phyloP scores from a whole-genome alignment of 2,797 vertebrate genomes.

The Morelia viridis region DNA sequence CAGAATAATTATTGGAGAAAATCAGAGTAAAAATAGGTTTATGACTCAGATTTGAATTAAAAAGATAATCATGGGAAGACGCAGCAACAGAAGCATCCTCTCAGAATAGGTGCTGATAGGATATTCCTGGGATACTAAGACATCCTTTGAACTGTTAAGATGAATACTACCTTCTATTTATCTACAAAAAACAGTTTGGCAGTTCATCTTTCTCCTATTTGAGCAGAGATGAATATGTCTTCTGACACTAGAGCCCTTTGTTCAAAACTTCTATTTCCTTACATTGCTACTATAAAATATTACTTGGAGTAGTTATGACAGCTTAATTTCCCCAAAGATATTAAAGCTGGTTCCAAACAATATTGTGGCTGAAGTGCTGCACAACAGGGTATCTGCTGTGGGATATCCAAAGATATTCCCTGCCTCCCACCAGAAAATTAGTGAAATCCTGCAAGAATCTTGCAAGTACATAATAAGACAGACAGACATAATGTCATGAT shows the following conservation, averaged over 20 bases:
- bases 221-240: neutral
- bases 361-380: neutral
- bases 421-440: neutral
- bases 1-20: neutral
- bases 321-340: neutral
- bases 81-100: neutral
- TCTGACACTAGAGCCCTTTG: neutral
- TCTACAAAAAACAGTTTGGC: neutral
- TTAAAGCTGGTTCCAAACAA: neutral
- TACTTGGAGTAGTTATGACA: neutral
- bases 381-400: neutral
- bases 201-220: neutral
- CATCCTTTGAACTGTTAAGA: neutral
- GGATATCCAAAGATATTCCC: neutral
- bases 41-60: neutral
- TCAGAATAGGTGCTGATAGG: neutral
- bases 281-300: neutral
- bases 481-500: neutral
- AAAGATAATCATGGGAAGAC: neutral
- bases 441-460: neutral
- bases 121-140: neutral
- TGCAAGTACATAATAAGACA: neutral
- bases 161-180: neutral
- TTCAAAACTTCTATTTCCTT: neutral
- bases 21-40: neutral